phyloP scores from a whole-genome alignment of 2,113 vertebrate genomes.

The Mustela nigripes region DNA sequence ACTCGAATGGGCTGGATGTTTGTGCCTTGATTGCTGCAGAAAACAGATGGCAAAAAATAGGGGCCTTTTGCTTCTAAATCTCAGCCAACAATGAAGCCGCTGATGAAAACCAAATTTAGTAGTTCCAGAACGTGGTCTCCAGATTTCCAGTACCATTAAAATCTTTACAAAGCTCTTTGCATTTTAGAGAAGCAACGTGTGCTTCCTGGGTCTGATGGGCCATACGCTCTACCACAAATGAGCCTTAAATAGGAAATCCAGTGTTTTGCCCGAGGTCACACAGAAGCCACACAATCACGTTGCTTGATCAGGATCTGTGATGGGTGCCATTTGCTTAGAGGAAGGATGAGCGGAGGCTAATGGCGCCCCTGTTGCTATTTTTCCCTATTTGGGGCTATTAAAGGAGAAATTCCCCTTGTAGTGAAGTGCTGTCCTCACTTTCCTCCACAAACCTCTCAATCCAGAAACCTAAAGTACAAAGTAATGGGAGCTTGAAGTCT shows the following conservation, averaged over 20 bases:
- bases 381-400: background rate
- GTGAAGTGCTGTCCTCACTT: background rate
- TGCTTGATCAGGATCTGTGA: background rate
- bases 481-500: background rate
- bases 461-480: slow-evolving; percentile 17
- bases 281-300: background rate
- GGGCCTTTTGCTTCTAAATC: background rate
- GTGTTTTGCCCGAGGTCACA: background rate
- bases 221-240: background rate
- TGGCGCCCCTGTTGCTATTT: background rate
- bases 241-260: background rate
- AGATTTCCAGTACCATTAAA: background rate
- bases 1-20: background rate
- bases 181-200: background rate
- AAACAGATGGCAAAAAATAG: background rate
- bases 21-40: background rate
- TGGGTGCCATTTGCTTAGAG: background rate
- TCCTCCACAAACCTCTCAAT: background rate
- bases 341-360: background rate
- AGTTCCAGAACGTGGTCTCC: background rate
- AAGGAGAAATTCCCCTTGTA: background rate
- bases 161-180: slow-evolving; percentile 27
- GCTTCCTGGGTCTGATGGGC: background rate
- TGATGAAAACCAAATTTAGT: slow-evolving; percentile 1
- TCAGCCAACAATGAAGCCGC: background rate